Conservation (phyloP, 1,140 invertebrate genomes). For the Cotesia chilonis region DNA sequence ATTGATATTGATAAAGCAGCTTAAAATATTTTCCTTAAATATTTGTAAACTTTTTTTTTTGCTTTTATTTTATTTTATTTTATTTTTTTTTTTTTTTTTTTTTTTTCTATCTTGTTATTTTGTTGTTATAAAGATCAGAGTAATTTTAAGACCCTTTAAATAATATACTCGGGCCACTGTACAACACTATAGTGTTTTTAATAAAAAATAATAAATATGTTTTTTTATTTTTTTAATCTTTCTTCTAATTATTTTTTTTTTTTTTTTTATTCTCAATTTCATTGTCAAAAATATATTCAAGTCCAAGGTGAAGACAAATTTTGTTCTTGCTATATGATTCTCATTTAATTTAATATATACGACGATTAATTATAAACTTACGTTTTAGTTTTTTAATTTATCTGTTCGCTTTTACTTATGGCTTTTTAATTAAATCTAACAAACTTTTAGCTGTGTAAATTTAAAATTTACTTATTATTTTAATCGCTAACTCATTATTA, state of each 20-base stretch:
- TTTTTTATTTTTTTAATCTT: constrained; percentile 42
- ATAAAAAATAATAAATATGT: constrained; percentile 53
- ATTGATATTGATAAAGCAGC: constrained; percentile 26
- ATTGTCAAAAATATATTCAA: constrained; percentile 63
- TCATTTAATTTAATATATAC: constrained; percentile 53
- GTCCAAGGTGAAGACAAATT: constrained; percentile 55
- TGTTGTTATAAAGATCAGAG: constrained; percentile 39
- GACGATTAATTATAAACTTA: too few relatives aligned
- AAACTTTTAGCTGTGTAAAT: constrained; percentile 53
- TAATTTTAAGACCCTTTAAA: constrained; percentile 44
- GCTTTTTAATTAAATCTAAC: constrained; percentile 53
- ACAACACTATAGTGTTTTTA: constrained; percentile 45
- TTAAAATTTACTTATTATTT: constrained; percentile 37
- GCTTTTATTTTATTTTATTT: too few relatives aligned
- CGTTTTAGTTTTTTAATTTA: constrained; percentile 48
- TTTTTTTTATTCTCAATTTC: constrained; percentile 46
- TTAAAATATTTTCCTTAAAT: neutral
- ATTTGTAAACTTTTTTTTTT: neutral
- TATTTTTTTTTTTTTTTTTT: neutral
- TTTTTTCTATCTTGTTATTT: constrained; percentile 1
- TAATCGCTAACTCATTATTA: constrained; percentile 56
- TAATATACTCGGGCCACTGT: constrained; percentile 47
- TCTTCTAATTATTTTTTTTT: constrained; percentile 36
- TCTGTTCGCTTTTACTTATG: constrained; percentile 57
- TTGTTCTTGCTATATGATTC: constrained; percentile 42